phyloP scores from a whole-genome alignment of 2,113 vertebrate species.

The Seriola aureovittata region DNA sequence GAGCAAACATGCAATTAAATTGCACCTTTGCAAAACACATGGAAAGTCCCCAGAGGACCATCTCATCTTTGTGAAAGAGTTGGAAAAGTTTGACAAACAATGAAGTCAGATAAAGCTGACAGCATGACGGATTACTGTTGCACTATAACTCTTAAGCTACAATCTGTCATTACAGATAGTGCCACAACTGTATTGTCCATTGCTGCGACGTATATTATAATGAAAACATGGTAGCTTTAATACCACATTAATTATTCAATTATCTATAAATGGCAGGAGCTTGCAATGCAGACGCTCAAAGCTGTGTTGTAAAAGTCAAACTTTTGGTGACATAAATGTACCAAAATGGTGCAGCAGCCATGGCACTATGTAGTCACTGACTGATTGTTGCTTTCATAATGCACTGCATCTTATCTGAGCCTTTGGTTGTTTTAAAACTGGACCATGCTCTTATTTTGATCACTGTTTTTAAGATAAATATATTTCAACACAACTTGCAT shows the following conservation, averaged over 20 bases:
- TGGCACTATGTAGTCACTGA: conserved; percentile 73
- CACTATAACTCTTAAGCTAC: conserved; percentile 87
- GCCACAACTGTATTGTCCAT: conserved; percentile 61
- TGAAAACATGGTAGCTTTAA: conserved; percentile 69
- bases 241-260: conserved; percentile 61
- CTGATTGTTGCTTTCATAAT: conserved; percentile 83
- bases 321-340: conserved; percentile 39
- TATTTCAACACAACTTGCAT: conserved; percentile 77
- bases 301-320: conserved; percentile 39
- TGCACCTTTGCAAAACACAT: conserved; percentile 99
- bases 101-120: conserved; percentile 80
- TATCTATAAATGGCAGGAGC: conserved; percentile 27
- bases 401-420: conserved; percentile 97
- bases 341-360: conserved; percentile 64
- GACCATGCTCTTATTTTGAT: conserved; percentile 88
- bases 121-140: conserved; percentile 89
- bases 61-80: conserved; percentile 92
- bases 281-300: conserved; percentile 48
- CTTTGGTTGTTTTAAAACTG: conserved; percentile 93
- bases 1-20: conserved; percentile 99
- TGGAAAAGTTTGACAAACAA: conserved; percentile 84
- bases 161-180: conserved; percentile 74
- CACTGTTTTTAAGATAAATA: conserved; percentile 76
- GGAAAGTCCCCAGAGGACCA: conserved; percentile 99
- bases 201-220: conserved; percentile 38